Evolutionary conservation across 1,140 invertebrate genomes (phyloP).

Genomic region (Drosophila aff.): DNA sequence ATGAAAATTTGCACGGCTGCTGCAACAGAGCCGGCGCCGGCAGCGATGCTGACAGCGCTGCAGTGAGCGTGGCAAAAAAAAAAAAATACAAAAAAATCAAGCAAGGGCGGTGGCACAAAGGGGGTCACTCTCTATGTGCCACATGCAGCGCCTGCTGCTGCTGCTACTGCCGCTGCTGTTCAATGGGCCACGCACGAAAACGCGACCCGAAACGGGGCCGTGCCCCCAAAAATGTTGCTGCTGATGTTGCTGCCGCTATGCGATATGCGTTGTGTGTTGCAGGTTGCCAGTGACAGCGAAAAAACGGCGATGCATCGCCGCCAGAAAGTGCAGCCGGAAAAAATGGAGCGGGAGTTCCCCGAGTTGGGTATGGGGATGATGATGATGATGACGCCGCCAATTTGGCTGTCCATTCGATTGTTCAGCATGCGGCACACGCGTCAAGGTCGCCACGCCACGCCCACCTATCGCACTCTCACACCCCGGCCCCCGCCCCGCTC

Average conservation of each 20-base stretch:
- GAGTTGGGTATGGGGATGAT: not conserved
- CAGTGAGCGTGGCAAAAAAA: conserved; percentile 25
- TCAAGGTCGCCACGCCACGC: conserved; percentile 62
- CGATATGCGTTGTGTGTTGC: conserved; percentile 46
- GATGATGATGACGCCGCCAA: conserved; percentile 67
- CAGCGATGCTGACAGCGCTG: conserved; percentile 31
- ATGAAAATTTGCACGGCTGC: conserved; percentile 64
- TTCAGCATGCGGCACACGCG: conserved; percentile 77
- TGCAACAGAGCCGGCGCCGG: conserved; percentile 14
- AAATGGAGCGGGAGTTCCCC: conserved; percentile 30
- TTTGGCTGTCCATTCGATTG: conserved; percentile 79
- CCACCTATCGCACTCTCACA: not conserved
- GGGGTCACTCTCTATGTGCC: conserved; percentile 45
- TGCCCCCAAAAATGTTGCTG: conserved; percentile 47
- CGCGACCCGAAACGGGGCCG: conserved; percentile 33
- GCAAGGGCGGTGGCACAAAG: conserved; percentile 29
- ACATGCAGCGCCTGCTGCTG: conserved; percentile 47
- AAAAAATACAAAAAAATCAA: conserved; percentile 14
- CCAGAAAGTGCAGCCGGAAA: conserved; percentile 43
- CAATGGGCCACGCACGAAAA: conserved; percentile 72
- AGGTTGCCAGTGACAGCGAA: conserved; percentile 50
- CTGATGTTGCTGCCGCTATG: conserved; percentile 25
- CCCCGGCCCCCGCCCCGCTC: not conserved
- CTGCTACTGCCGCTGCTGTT: conserved; percentile 66
- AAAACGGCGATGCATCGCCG: conserved; percentile 43